Conservation (phyloP, 2,888 invertebrate genomes). For the Sceliomorpha sp. region DNA sequence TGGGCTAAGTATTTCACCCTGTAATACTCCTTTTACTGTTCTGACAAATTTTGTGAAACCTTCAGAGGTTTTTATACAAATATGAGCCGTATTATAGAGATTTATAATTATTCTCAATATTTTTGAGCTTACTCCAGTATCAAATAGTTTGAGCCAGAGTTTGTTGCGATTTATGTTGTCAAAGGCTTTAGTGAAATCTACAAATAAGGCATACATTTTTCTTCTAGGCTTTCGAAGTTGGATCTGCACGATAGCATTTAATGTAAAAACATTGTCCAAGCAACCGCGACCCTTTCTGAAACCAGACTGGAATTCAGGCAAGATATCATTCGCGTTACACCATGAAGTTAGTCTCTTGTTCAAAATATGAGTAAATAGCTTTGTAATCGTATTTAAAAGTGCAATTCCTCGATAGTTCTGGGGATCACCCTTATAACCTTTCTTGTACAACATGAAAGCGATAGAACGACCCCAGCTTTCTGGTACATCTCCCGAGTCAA, state of each 20-base stretch:
- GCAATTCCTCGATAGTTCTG: too few species aligned
- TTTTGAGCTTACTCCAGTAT: neutral
- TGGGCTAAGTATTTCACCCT: neutral
- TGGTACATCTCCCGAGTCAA: too few species aligned
- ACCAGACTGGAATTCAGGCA: too few species aligned
- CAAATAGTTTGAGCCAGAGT: neutral
- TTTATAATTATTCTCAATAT: neutral
- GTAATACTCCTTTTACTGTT: neutral
- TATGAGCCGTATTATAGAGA: neutral
- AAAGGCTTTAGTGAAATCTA: slow-evolving; percentile 1
- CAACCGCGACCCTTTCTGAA: too few species aligned
- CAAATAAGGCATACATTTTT: slow-evolving; percentile 1
- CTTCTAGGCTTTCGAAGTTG: neutral
- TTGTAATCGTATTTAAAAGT: too few species aligned
- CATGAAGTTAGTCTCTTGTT: too few species aligned
- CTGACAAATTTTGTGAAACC: neutral
- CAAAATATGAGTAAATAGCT: too few species aligned
- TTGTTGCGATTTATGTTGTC: neutral
- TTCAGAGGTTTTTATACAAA: neutral
- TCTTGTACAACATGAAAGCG: too few species aligned
- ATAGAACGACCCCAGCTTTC: too few species aligned
- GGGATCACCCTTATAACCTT: too few species aligned
- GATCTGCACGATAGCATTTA: neutral
- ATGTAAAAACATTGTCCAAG: too few species aligned
- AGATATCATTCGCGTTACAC: too few species aligned